Evolutionary conservation across 2,797 vertebrate species (phyloP), one percentile per base, ranked within the genome.

Genomic region (Carapus acus): DNA sequence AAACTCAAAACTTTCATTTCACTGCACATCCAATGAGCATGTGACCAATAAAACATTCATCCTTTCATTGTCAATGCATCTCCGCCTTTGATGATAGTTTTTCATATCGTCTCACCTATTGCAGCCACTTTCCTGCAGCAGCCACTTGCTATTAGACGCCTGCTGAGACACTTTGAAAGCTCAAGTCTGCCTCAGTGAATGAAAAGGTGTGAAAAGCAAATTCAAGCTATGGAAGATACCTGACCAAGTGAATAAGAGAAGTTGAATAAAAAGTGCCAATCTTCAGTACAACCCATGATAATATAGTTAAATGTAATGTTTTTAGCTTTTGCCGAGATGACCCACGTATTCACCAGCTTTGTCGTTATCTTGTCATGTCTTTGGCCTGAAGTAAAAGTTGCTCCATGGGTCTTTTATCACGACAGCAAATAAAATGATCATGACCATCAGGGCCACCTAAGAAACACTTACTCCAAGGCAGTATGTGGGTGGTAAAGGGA

Each of bases 401-500:
- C n/a, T n/a, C n/a, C n/a, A n/a, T n/a, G n/a, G 36, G 40, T 38
- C 49, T 44, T 63, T 55, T 53, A 67, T 55, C 37, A 29, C 49
- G 64, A 53, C 73, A 62, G 47, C 48, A 54, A 54, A 50, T 69
- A 74, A 74, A 62, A 65, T 54, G 74, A 43, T 65, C 64, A 75
- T 68, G 63, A 70, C 52, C 67, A 51, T 58, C 43, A 36, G 55
- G n/a, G 41, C 41, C 49, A 59, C 21, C 50, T 31, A 34, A 54
- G 31, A 46, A 46, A 38, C 54, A 33, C 31, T 75, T 66, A 77
- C 76, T 75, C 58, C 67, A 73, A 67, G 66, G 54, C 59, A 59
- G 52, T 62, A 62, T 56, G 67, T 74, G 65, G 77, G 82, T 70
- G 70, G 72, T 54, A 62, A 49, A 64, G 72, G 67, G 81, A 83